Base-by-base conservation (phyloP, 2,888 invertebrate species). In the Drosophila infuscata region DNA sequence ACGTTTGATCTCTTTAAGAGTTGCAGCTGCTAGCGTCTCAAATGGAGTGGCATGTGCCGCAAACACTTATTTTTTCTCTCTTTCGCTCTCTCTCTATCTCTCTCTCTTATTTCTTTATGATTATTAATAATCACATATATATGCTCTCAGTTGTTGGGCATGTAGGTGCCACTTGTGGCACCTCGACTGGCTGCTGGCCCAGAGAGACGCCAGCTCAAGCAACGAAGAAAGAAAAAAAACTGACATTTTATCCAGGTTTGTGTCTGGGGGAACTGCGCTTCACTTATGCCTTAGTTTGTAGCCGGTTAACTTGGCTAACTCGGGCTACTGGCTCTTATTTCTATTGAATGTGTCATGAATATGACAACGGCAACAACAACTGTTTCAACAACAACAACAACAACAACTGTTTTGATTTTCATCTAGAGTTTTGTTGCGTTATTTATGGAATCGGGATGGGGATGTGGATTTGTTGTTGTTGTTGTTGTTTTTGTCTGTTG, bases 311-410 rank as follows among this genome's bases (percentile, higher is more conserved):
- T 61, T 49, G 54, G 52, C 61, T 46, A 72, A 58, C 66, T 65
- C 74, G 62, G 74, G 83, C 87, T 80, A 78, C 88, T 79, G 79
- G 70, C 81, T 83, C 72, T 76, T 82, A 82, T 80, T 87, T 91
- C 90, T 91, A 91, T 91, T 89, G 90, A 91, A 91, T 83, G 81
- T 91, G 79, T 91, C 91, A 82, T 74, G 75, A 63, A 81, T 62
- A 77, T 71, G 81, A 76, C 81, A 77, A 75, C 78, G 25, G 25
- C 25, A 75, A 25, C 65, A 69, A 49, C 54, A 70, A 32, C 72
- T 11, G 41, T 38, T 41, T 12, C 74, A 66, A 41, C 65, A 58
- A 38, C 59, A 69, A 54, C 65, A 66, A n/a, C 51, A 65, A 35
- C 25, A 46, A 46, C 25, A 46, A 64, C 63, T 66, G 88, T 83